These are phyloP conservation scores for Pheosia gnoma DNA, from an alignment of 2,888 invertebrate species.

Conservation along the genomic window DNA sequence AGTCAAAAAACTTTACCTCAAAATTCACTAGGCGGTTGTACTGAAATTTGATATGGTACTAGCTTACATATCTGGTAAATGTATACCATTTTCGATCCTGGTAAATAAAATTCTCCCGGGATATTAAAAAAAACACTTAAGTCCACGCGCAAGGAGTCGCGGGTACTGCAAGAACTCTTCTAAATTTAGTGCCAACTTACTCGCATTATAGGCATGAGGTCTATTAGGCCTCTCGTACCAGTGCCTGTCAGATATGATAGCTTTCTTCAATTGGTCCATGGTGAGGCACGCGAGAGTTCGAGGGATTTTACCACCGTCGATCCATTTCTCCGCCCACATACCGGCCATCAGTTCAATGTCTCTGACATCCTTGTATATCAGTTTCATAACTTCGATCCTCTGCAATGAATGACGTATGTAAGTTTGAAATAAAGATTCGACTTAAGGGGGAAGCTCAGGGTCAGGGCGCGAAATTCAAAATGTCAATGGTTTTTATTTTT, in stretches of 20 bases:
- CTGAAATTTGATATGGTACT: no score
- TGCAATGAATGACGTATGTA: slow-evolving; percentile 14
- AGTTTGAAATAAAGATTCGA: neutral
- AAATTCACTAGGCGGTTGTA: no score
- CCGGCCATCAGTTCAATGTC: slow-evolving; percentile 95
- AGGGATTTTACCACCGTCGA: slow-evolving; percentile 91
- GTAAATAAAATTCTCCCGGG: no score
- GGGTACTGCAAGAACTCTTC: neutral
- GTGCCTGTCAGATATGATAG: slow-evolving; percentile 91
- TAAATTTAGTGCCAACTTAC: slow-evolving; percentile 13
- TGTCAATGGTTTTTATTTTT: no score
- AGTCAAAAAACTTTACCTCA: no score
- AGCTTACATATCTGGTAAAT: no score
- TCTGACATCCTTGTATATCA: slow-evolving; percentile 80
- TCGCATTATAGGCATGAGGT: slow-evolving; percentile 45
- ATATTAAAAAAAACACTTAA: no score
- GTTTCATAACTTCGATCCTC: slow-evolving; percentile 41
- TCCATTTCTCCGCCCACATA: slow-evolving; percentile 90
- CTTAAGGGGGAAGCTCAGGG: no score
- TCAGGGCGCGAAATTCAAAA: no score
- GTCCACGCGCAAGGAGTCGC: no score
- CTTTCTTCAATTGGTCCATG: slow-evolving; percentile 91
- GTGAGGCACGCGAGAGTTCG: slow-evolving; percentile 94
- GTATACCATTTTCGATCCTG: no score
- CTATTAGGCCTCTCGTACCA: slow-evolving; percentile 79